A percentile compares a stretch with the other conserved stretches of the same genome.
Conservation (phyloP, 2,797 vertebrate species). For the Chrosomus eos region DNA sequence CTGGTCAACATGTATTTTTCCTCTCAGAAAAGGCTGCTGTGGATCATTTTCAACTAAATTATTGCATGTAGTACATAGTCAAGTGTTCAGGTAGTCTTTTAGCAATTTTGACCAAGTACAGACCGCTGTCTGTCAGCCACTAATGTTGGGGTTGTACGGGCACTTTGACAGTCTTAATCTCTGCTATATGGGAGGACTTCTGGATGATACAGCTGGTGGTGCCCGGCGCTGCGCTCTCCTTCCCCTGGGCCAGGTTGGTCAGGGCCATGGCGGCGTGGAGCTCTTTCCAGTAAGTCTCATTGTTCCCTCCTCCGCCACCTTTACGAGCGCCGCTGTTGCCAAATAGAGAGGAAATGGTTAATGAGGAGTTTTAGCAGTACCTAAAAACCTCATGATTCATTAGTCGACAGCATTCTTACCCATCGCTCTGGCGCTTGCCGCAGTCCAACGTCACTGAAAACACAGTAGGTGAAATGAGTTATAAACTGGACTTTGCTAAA, state of each 20-base stretch:
- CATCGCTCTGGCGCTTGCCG: constrained; percentile 38
- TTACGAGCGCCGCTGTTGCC: constrained; percentile 36
- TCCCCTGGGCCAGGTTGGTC: constrained; percentile 95
- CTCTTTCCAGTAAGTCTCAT: constrained; percentile 98
- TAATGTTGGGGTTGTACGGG: constrained; percentile 84
- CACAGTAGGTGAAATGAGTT: constrained; percentile 23
- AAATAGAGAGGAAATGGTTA: constrained; percentile 11
- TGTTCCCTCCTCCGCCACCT: constrained; percentile 80
- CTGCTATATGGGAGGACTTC: constrained; percentile 99
- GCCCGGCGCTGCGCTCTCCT: constrained; percentile 82
- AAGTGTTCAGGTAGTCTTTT: constrained; percentile 36
- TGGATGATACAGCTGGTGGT: constrained; percentile 99
- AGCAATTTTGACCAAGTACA: neutral
- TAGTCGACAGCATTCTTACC: constrained; percentile 31
- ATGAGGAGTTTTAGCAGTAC: constrained; percentile 7
- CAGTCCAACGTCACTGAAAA: constrained; percentile 54
- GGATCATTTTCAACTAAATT: constrained; percentile 26
- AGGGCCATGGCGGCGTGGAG: constrained; percentile 98
- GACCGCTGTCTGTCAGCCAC: neutral
- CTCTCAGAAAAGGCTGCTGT: constrained; percentile 36
- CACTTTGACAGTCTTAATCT: constrained; percentile 99
- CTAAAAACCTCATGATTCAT: constrained; percentile 4
- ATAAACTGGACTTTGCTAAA: constrained; percentile 7
- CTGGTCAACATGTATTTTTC: constrained; percentile 48
- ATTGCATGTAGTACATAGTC: constrained; percentile 35